Conservation (phyloP, 2,797 vertebrate genomes). For the Hylomyscus alleni region DNA sequence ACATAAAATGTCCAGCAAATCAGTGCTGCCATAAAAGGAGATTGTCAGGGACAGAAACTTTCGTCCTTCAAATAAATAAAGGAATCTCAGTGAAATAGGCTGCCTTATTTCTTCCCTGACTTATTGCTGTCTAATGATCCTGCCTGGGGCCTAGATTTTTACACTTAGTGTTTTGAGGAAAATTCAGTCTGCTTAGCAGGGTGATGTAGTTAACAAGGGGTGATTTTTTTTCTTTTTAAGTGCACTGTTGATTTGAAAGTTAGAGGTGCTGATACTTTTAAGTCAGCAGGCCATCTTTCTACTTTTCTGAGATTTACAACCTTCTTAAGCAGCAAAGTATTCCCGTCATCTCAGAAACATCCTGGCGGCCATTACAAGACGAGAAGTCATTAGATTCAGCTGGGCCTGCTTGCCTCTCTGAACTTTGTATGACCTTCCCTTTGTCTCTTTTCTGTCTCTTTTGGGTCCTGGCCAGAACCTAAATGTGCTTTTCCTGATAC, state of each 20-base stretch:
- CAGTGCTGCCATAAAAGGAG: constrained; percentile 55
- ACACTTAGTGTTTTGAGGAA: constrained; percentile 28
- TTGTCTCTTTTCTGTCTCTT: background rate
- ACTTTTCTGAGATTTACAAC: constrained; percentile 53
- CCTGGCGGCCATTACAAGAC: background rate
- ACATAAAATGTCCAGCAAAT: constrained; percentile 68
- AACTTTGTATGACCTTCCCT: background rate
- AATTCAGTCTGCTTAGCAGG: background rate
- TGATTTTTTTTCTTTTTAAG: background rate
- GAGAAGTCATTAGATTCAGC: background rate
- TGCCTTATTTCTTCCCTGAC: constrained; percentile 58
- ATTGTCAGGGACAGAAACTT: constrained; percentile 56
- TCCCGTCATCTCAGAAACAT: background rate
- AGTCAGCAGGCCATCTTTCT: constrained; percentile 15
- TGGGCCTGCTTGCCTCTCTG: background rate
- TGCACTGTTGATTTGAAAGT: background rate
- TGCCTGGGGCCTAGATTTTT: constrained; percentile 26
- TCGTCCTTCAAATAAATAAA: constrained; percentile 69
- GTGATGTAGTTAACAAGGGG: background rate
- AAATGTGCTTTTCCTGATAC: background rate
- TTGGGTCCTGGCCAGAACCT: background rate
- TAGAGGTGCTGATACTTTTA: constrained; percentile 28
- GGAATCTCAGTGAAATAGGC: constrained; percentile 16
- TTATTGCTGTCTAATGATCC: constrained; percentile 17
- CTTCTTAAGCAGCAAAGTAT: background rate